Evolutionary conservation across 1,140 invertebrate species (phyloP), one percentile per base, ranked within the genome.

Genomic region (Ostrea edulis): DNA sequence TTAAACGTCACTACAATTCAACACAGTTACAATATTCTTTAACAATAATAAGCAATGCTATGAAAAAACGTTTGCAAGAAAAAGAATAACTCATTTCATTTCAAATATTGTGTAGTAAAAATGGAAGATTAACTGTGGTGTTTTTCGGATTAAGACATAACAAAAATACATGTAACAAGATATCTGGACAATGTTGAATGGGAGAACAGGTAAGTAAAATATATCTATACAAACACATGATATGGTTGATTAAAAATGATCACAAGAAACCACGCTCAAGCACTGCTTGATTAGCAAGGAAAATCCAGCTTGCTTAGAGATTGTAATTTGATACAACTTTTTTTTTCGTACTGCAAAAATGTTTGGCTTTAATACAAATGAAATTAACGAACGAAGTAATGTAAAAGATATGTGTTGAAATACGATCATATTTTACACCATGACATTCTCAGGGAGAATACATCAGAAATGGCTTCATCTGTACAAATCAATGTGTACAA

Each of bases 71-170:
- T 44, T 5, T 77, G 68, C 68, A 25, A 77, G 68, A 77, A 35
- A 29, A 77, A 77, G 68, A 25, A 77, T 29, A 62, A 55, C 17
- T 20, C n/a, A 44, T 77, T 29, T 77, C 25, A 77, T 77, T 62
- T 77, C 68, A 77, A 77, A 25, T 29, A 62, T 44, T 44, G 35
- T 44, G 68, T 14, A 35, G 35, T 44, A 77, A 77, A 77, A 77
- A 35, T 77, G 68, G 68, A 77, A 77, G 68, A 77, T 35, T 77
- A 35, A 35, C 68, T 44, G 68, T 35, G 22, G 22, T 22, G 68
- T 77, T 77, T n/a, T 77, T 77, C 68, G 68, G 68, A 77, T 77
- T 77, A 77, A 77, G 68, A 22, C 14, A 77, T 77, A 77, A 77
- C 68, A 77, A 77, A 77, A 9, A 77, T 44, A 44, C 35, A 44